phyloP scores from a whole-genome alignment of 2,113 vertebrate genomes.

The Beaufortia kweichowensis region DNA sequence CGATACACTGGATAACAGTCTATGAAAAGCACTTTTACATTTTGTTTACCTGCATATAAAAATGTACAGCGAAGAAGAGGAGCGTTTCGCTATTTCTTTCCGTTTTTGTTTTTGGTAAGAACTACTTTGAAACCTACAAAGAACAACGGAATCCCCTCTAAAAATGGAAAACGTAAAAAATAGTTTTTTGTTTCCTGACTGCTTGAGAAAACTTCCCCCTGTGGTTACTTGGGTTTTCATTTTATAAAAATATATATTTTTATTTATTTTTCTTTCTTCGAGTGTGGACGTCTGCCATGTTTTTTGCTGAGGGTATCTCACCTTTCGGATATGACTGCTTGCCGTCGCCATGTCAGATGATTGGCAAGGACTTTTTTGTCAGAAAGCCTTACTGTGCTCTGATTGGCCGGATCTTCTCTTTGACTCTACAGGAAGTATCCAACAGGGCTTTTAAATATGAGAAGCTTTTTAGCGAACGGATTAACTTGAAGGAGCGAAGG shows the following conservation, averaged over 20 bases:
- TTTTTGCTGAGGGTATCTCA: constrained; percentile 45
- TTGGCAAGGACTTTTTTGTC: constrained; percentile 47
- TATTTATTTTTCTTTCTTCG: constrained; percentile 57
- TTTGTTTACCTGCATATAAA: constrained; percentile 69
- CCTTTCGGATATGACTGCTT: constrained; percentile 48
- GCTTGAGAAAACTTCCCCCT: constrained; percentile 38
- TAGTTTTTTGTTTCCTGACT: constrained; percentile 47
- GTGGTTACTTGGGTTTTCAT: constrained; percentile 42
- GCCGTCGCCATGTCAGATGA: constrained; percentile 31
- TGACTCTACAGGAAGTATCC: constrained; percentile 46
- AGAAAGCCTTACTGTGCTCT: constrained; percentile 51
- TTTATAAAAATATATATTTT: constrained; percentile 57
- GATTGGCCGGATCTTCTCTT: constrained; percentile 54
- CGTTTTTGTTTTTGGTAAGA: constrained; percentile 58
- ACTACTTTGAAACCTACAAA: constrained; percentile 57
- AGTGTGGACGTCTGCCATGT: constrained; percentile 62
- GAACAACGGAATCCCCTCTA: constrained; percentile 19
- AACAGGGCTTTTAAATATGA: constrained; percentile 49
- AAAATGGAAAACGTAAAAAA: constrained; percentile 15
- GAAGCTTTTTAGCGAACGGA: constrained; percentile 47
- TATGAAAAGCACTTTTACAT: constrained; percentile 74
- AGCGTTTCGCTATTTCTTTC: constrained; percentile 12
- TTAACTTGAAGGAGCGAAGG: constrained; percentile 35
- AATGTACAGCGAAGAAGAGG: constrained; percentile 59
- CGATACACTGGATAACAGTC: constrained; percentile 66